phyloP scores from a whole-genome alignment of 2,797 vertebrate species.

The Argyrosomus regius region DNA sequence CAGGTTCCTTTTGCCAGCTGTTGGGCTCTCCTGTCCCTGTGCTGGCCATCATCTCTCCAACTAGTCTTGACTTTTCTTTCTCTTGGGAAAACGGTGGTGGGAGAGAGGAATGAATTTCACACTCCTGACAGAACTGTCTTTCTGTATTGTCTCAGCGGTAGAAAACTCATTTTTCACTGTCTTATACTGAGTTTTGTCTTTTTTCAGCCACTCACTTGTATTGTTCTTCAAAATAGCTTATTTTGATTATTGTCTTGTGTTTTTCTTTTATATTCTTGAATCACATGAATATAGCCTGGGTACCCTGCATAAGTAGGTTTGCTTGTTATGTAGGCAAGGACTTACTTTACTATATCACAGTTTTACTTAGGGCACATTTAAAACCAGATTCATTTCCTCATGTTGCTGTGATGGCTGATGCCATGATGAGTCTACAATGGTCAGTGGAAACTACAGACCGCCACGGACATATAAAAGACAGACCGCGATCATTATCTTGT shows the following conservation, averaged over 20 bases:
- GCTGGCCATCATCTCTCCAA: conserved; percentile 39
- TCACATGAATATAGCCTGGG: neutral
- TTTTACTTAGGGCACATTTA: neutral
- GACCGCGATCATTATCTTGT: neutral
- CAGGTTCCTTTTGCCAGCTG: conserved; percentile 21
- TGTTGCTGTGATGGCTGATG: neutral
- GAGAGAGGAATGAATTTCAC: conserved; percentile 18
- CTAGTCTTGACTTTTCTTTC: conserved; percentile 35
- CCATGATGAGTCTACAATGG: neutral
- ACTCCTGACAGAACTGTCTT: conserved; percentile 22
- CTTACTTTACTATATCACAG: neutral
- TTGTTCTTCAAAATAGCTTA: neutral
- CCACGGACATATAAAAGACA: neutral
- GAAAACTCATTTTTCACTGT: conserved; percentile 26
- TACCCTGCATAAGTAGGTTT: neutral
- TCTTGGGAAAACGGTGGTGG: conserved; percentile 19
- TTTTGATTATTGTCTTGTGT: neutral
- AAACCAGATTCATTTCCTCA: neutral
- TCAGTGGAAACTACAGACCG: neutral
- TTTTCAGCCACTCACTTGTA: neutral
- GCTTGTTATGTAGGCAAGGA: neutral
- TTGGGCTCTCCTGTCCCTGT: conserved; percentile 45
- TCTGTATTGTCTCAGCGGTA: conserved; percentile 17
- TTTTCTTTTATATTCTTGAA: neutral
- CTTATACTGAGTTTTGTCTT: neutral